These are phyloP conservation scores for Epirrita christyi DNA, from an alignment of 2,888 invertebrate species.

Conservation along the genomic window DNA sequence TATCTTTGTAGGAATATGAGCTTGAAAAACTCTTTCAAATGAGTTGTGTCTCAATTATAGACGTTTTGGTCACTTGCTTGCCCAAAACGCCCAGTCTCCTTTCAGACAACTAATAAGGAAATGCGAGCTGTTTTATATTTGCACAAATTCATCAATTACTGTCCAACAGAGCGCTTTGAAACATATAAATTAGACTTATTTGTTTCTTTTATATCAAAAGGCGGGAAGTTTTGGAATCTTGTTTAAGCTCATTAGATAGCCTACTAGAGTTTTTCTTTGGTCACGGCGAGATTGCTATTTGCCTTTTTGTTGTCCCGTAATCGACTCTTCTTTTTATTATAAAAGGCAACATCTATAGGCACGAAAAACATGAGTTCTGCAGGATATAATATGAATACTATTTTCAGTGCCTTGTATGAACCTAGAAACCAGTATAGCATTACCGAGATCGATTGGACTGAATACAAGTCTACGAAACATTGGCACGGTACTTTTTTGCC, in stretches of 20 bases:
- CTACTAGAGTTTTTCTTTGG: constrained; percentile 51
- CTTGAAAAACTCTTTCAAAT: neutral
- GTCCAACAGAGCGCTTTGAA: constrained; percentile 50
- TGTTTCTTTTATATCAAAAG: constrained; percentile 68
- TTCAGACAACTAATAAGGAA: constrained; percentile 2
- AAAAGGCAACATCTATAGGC: neutral
- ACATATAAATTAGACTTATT: constrained; percentile 69
- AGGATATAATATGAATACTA: no score
- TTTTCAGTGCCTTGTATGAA: no score
- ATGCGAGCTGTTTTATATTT: constrained; percentile 51
- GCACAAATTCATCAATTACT: constrained; percentile 73
- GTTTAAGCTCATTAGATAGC: constrained; percentile 61
- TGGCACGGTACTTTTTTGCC: no score
- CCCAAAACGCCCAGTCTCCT: neutral
- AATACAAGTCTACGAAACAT: no score
- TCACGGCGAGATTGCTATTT: constrained; percentile 48
- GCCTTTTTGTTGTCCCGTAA: constrained; percentile 42
- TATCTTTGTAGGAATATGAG: neutral
- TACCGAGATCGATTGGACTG: no score
- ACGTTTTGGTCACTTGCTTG: neutral
- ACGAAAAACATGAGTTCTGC: no score
- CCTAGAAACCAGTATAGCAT: no score
- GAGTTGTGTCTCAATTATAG: neutral
- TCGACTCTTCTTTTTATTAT: constrained; percentile 1
- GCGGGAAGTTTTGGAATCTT: constrained; percentile 69